Evolutionary conservation across 2,888 invertebrate genomes (phyloP).

Genomic region (Hirtodrosophila cameraria): DNA sequence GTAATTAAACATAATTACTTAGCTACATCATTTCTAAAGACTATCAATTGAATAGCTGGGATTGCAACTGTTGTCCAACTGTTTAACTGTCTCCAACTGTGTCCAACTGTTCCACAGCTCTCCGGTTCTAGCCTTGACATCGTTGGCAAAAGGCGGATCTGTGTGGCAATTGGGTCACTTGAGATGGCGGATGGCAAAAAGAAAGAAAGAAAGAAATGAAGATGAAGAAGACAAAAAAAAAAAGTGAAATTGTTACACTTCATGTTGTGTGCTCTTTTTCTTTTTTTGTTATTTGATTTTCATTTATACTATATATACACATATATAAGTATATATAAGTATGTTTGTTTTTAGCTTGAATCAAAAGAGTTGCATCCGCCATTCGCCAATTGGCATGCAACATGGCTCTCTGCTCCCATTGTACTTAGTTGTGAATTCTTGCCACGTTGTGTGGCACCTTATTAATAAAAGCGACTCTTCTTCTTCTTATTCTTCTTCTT

Average conservation of each 20-base stretch:
- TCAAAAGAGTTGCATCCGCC: slow-evolving; percentile 68
- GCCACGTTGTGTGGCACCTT: slow-evolving; percentile 41
- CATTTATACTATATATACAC: neutral
- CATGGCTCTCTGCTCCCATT: slow-evolving; percentile 60
- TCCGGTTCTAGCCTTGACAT: slow-evolving; percentile 74
- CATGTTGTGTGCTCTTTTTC: slow-evolving; percentile 23
- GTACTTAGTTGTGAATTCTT: slow-evolving; percentile 53
- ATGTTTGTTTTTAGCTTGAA: slow-evolving; percentile 43
- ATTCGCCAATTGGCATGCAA: slow-evolving; percentile 60
- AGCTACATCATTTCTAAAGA: slow-evolving; percentile 5
- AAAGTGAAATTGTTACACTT: slow-evolving; percentile 79
- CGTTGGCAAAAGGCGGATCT: slow-evolving; percentile 67
- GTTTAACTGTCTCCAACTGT: neutral
- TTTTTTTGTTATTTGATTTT: slow-evolving; percentile 11
- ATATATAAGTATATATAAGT: neutral
- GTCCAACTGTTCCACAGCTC: neutral
- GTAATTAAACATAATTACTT: slow-evolving; percentile 27
- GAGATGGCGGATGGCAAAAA: slow-evolving; percentile 20
- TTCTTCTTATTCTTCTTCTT: slow-evolving; percentile 8
- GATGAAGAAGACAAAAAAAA: slow-evolving; percentile 20
- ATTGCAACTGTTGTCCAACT: neutral
- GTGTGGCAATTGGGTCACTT: slow-evolving; percentile 61
- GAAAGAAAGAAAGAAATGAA: slow-evolving; percentile 33
- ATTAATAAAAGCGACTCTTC: slow-evolving; percentile 41
- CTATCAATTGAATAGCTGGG: neutral